Evolutionary conservation across 2,888 invertebrate genomes (phyloP), one percentile per base, ranked within the genome.

Genomic region (Encarsia formosa): DNA sequence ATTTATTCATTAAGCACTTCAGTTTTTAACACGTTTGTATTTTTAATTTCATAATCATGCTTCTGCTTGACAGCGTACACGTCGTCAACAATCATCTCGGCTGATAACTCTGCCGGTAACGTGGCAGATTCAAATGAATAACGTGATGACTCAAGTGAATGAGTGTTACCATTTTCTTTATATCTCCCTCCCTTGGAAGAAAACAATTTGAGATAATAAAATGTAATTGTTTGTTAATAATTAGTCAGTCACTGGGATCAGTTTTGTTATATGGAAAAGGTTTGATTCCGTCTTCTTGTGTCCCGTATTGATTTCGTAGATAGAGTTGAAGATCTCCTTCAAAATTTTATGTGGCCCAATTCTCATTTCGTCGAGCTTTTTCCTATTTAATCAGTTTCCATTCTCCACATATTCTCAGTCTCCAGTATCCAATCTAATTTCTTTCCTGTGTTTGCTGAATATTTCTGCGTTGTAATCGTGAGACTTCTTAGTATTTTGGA

Each of bases 151-250:
- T n/a, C n/a, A n/a, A n/a, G n/a, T n/a, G n/a, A n/a, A n/a, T n/a
- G n/a, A n/a, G n/a, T n/a, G n/a, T n/a, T n/a, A n/a, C n/a, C n/a
- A n/a, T 35, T 35, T 35, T 35, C 16, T 16, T 35, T 35, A 35
- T 8, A 35, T 35, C 34, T 35, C n/a, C n/a, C 16, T 15, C 34
- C 16, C 16, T 8, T 15, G 34, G 16, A 15, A 35, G 16, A 15
- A 16, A 35, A 35, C 34, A 4, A 3, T 15, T 15, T 16, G 4
- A 16, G 34, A 86, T n/a, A n/a, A n/a, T n/a, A 88, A 0, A 87
- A 88, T 0, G 83, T n/a, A n/a, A 87, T 41, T 41, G n/a, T 41
- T 29, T 18, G 5, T 29, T n/a, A 11, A 23, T 29, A 11, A 16
- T 29, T n/a, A 5, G 9, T n/a, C n/a, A n/a, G 15, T 3, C 41